Percentiles rank a stretch among this genome's conserved stretches.
Conservation (phyloP, 2,113 vertebrate genomes). For the Nyctibius bracteatus region DNA sequence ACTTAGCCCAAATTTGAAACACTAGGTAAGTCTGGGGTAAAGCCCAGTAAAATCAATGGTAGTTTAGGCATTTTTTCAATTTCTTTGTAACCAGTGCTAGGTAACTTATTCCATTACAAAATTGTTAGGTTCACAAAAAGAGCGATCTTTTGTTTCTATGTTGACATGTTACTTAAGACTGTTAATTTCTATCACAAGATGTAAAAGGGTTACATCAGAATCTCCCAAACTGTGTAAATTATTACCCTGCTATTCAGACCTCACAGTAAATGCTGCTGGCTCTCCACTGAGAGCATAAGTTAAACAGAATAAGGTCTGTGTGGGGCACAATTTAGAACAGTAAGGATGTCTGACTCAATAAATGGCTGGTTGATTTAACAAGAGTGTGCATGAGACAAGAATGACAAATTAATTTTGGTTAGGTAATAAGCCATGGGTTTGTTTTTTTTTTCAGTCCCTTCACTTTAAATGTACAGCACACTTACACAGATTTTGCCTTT, state of each 20-base stretch:
- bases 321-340: background rate
- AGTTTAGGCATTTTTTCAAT: background rate
- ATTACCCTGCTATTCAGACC: background rate
- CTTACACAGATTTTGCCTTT: background rate
- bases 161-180: background rate
- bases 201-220: background rate
- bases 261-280: background rate
- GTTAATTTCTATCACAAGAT: background rate
- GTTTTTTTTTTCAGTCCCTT: background rate
- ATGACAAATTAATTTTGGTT: background rate
- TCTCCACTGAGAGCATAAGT: background rate
- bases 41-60: background rate
- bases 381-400: background rate
- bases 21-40: background rate
- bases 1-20: background rate
- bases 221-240: background rate
- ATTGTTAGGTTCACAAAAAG: background rate
- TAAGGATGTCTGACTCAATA: background rate
- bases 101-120: background rate
- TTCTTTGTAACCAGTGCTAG: background rate
- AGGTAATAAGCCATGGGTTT: background rate
- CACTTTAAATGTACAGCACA: background rate
- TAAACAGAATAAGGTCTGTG: background rate
- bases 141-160: background rate
- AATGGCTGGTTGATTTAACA: background rate